Percentiles rank a stretch among this genome's conserved stretches.
phyloP scores from a whole-genome alignment of 2,888 invertebrate genomes.

The Branchipolynoe longqiensis region DNA sequence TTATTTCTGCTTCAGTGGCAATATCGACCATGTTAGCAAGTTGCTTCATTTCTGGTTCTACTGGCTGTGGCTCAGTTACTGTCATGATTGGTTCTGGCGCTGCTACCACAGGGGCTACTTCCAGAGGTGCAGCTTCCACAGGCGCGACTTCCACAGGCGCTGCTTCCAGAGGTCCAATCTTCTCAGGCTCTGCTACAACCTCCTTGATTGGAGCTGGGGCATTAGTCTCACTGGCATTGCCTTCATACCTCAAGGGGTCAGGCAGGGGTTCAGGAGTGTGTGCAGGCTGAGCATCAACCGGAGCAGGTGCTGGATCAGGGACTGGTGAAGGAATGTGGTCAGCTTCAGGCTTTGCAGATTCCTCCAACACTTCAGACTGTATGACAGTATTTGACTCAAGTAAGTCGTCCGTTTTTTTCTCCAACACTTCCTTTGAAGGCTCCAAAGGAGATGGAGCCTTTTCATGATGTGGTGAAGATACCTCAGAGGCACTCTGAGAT shows the following conservation, averaged over 20 bases:
- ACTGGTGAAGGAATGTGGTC: slow-evolving; percentile 41
- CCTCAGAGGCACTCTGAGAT: slow-evolving; percentile 53
- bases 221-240: slow-evolving; percentile 49
- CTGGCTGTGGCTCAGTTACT: not conserved
- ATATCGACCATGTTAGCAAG: not conserved
- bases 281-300: slow-evolving; percentile 21
- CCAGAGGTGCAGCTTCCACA: slow-evolving; percentile 4
- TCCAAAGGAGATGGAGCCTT: slow-evolving; percentile 36
- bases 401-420: not conserved
- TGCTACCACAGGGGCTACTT: slow-evolving; percentile 59
- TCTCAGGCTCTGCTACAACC: not conserved
- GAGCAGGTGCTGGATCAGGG: slow-evolving; percentile 37
- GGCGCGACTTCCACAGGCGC: slow-evolving; percentile 13
- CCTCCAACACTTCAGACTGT: not conserved
- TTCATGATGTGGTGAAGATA: slow-evolving; percentile 23
- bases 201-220: slow-evolving; percentile 9
- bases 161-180: slow-evolving; percentile 46
- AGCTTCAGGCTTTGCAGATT: slow-evolving; percentile 42
- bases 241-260: slow-evolving; percentile 67
- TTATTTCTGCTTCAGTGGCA: slow-evolving; percentile 2
- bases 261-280: slow-evolving; percentile 70
- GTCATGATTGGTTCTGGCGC: slow-evolving; percentile 14
- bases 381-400: too few relatives aligned
- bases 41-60: not conserved
- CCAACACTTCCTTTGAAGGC: slow-evolving; percentile 58